Evolutionary conservation across 2,888 invertebrate species (phyloP).

Genomic region (Torymus aiolomorphi): DNA sequence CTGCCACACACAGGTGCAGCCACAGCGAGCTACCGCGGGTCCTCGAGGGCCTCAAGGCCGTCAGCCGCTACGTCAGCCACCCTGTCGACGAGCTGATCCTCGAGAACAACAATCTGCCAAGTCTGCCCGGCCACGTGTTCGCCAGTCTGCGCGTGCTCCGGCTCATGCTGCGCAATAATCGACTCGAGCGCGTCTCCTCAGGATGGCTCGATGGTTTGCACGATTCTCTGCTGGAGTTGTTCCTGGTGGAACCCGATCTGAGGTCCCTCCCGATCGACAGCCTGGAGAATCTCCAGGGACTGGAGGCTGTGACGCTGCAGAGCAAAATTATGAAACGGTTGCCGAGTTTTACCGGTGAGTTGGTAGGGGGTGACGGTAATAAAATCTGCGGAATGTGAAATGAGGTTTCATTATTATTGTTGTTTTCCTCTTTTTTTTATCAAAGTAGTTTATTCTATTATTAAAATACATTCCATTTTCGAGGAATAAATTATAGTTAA

Average conservation of each 20-base stretch:
- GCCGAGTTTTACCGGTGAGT: slow-evolving; percentile 83
- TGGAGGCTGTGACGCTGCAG: slow-evolving; percentile 90
- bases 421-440: too few relatives aligned
- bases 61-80: slow-evolving; percentile 81
- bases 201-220: slow-evolving; percentile 89
- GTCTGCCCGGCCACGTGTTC: slow-evolving; percentile 89
- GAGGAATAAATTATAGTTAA: too few relatives aligned
- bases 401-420: neutral
- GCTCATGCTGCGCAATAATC: slow-evolving; percentile 89
- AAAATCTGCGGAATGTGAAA: too few relatives aligned
- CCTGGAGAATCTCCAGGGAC: slow-evolving; percentile 83
- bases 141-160: slow-evolving; percentile 85
- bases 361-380: too few relatives aligned
- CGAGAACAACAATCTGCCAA: slow-evolving; percentile 91
- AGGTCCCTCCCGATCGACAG: slow-evolving; percentile 88
- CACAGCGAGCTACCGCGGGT: slow-evolving; percentile 90
- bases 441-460: too few relatives aligned
- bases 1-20: slow-evolving; percentile 87
- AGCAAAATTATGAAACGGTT: slow-evolving; percentile 85
- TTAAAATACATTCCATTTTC: too few relatives aligned
- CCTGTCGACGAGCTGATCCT: slow-evolving; percentile 91
- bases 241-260: slow-evolving; percentile 89
- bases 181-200: slow-evolving; percentile 86
- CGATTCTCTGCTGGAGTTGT: slow-evolving; percentile 86
- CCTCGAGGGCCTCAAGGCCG: slow-evolving; percentile 83